A percentile compares a stretch with the other conserved stretches of the same genome.
Conservation (phyloP, 2,888 invertebrate species). For the Bugulina stolonifera region DNA sequence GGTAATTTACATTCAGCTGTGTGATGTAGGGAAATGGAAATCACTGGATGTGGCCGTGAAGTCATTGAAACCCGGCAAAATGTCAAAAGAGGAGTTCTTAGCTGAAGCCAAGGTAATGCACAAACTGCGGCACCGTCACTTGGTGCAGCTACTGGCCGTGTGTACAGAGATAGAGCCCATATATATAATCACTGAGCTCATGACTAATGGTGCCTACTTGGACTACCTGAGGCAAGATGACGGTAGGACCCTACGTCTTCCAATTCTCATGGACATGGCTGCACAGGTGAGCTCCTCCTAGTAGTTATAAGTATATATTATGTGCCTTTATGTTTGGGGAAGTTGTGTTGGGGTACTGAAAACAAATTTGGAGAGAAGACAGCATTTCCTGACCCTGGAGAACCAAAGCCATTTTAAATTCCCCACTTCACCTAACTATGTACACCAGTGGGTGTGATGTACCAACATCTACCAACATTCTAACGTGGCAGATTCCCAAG, state of each 20-base stretch:
- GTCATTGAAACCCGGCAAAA: conserved; percentile 86
- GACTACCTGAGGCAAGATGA: conserved; percentile 77
- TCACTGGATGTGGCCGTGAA: conserved; percentile 94
- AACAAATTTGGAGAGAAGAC: too few relatives aligned
- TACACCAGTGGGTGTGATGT: too few relatives aligned
- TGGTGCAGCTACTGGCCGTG: conserved; percentile 81
- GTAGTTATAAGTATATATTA: too few relatives aligned
- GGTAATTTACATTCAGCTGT: too few relatives aligned
- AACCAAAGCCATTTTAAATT: too few relatives aligned
- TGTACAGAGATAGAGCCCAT: conserved; percentile 78
- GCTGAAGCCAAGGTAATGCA: conserved; percentile 61
- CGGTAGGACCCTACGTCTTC: conserved; percentile 66
- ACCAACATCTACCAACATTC: too few relatives aligned
- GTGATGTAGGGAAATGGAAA: conserved; percentile 81
- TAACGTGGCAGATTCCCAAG: too few relatives aligned
- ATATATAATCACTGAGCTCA: conserved; percentile 80
- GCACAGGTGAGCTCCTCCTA: conserved; percentile 67
- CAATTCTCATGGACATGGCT: conserved; percentile 75
- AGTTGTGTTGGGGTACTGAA: too few relatives aligned
- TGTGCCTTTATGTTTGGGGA: too few relatives aligned
- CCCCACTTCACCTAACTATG: too few relatives aligned
- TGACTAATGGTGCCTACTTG: conserved; percentile 86
- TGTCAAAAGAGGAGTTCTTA: conserved; percentile 90
- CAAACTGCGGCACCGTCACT: conserved; percentile 54
- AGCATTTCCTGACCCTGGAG: too few relatives aligned